Conservation (phyloP, 2,888 invertebrate species). For the Marronus borbonicus region DNA sequence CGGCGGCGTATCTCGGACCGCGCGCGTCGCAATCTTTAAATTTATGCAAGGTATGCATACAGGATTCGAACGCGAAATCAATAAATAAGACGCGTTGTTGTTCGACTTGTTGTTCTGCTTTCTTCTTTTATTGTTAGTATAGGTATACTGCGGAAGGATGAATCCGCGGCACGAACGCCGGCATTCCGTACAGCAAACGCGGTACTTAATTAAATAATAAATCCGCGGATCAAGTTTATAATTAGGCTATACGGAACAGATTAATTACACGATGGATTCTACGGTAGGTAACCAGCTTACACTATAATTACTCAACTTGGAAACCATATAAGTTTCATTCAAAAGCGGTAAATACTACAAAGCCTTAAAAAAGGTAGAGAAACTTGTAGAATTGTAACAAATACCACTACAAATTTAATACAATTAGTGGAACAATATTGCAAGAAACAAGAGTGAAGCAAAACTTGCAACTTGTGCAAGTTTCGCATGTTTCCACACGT, state of each 20-base stretch:
- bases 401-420: no score
- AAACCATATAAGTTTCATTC: no score
- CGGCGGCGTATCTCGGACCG: neutral
- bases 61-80: constrained; percentile 23
- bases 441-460: no score
- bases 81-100: constrained; percentile 29
- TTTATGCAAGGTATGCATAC: constrained; percentile 22
- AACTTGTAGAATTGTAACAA: no score
- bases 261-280: neutral
- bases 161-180: neutral
- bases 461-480: no score
- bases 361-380: no score
- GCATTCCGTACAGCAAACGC: constrained; percentile 11
- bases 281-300: neutral
- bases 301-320: neutral
- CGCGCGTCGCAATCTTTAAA: constrained; percentile 8
- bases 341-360: no score
- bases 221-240: constrained; percentile 18
- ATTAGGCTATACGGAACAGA: neutral
- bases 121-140: neutral
- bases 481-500: no score
- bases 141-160: neutral
- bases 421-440: no score
- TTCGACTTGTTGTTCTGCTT: neutral
- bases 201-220: constrained; percentile 33